Conservation (phyloP, 2,797 vertebrate species). For the Cossypha heuglini region DNA sequence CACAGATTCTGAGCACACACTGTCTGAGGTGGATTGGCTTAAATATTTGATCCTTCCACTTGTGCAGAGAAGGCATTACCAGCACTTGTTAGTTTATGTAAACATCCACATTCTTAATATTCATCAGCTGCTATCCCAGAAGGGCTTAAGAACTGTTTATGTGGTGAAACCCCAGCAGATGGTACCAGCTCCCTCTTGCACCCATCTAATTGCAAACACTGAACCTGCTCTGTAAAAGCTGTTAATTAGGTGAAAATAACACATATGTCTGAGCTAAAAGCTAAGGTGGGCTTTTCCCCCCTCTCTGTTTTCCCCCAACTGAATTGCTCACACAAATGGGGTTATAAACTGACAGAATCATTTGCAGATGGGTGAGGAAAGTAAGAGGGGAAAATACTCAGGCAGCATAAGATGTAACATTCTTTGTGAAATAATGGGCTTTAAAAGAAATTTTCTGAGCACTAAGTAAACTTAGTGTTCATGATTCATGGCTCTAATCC, state of each 20-base stretch:
- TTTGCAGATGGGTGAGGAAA: neutral
- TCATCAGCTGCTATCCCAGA: conserved; percentile 32
- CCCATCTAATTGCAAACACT: neutral
- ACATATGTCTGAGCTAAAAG: neutral
- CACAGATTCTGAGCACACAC: neutral
- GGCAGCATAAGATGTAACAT: neutral
- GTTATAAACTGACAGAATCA: neutral
- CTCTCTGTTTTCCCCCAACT: neutral
- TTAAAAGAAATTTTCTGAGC: conserved; percentile 24
- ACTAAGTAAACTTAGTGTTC: conserved; percentile 18
- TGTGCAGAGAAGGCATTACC: neutral
- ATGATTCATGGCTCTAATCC: conserved; percentile 44
- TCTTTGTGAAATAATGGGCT: neutral
- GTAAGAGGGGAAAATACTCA: neutral
- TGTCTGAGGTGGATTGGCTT: neutral
- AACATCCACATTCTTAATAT: neutral
- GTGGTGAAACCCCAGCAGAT: conserved; percentile 19
- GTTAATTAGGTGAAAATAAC: conserved; percentile 19
- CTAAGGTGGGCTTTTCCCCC: neutral
- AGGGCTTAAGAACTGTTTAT: conserved; percentile 15
- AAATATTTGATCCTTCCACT: conserved; percentile 20
- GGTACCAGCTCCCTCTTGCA: neutral
- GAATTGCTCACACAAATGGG: neutral
- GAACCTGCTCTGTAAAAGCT: neutral
- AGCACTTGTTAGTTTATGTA: neutral